Conservation (phyloP, 2,113 vertebrate genomes). For the Hemiscyllium ocellatum region DNA sequence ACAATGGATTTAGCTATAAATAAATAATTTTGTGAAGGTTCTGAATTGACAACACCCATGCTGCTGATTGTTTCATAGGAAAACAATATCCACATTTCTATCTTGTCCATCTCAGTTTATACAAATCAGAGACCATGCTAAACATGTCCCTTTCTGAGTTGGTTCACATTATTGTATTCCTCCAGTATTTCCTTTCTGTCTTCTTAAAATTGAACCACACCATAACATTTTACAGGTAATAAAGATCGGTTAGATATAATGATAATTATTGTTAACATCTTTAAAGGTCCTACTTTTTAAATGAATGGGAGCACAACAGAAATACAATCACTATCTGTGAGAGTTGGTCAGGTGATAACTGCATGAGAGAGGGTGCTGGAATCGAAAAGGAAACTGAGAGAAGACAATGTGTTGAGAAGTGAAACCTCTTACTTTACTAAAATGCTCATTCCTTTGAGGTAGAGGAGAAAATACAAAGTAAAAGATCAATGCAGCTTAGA, state of each 20-base stretch:
- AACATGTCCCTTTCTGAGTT: neutral
- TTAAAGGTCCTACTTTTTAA: neutral
- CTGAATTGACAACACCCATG: neutral
- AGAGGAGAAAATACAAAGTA: neutral
- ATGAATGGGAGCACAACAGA: neutral
- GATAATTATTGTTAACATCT: neutral
- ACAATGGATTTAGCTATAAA: constrained; percentile 20
- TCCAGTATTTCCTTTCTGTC: neutral
- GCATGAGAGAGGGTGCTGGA: neutral
- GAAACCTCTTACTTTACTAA: too few species aligned
- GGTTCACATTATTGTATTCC: neutral
- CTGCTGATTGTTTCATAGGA: neutral
- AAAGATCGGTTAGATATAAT: neutral
- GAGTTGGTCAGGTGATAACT: neutral
- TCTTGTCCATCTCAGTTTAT: neutral
- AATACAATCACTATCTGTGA: neutral
- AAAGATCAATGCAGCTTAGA: neutral
- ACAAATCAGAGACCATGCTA: neutral
- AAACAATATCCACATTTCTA: neutral
- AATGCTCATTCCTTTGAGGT: too few species aligned
- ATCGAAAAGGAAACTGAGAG: neutral
- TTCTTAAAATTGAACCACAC: neutral
- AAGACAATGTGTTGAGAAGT: too few species aligned
- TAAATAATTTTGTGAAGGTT: constrained; percentile 13
- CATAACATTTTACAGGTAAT: neutral